phyloP scores from a whole-genome alignment of 2,888 invertebrate species.

The Lasioglossum calceatum region DNA sequence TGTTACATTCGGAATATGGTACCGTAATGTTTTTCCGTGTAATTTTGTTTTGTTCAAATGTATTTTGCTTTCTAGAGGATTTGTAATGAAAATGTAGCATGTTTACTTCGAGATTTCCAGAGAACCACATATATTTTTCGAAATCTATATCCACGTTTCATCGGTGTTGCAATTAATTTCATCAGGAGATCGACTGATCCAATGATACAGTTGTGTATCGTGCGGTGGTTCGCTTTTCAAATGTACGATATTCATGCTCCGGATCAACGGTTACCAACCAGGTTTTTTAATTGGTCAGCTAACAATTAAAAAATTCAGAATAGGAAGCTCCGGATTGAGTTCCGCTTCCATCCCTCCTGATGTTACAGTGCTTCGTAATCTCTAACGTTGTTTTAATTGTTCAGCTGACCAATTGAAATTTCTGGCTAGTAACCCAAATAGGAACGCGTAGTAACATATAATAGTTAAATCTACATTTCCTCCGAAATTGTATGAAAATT shows the following conservation, averaged over 20 bases:
- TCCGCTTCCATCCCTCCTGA: not conserved
- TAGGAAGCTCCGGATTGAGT: not conserved
- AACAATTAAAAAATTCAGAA: constrained; percentile 3
- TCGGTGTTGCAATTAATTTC: not conserved
- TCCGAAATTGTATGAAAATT: not conserved
- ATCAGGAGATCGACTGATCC: not conserved
- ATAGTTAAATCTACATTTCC: not conserved
- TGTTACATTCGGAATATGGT: not conserved
- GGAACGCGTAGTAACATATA: not conserved
- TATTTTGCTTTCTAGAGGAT: not conserved
- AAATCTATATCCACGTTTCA: not conserved
- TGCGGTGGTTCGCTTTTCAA: not conserved
- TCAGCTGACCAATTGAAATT: not conserved
- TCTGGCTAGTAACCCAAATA: not conserved
- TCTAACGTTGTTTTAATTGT: not conserved
- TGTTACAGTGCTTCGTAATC: not conserved
- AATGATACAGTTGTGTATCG: not conserved
- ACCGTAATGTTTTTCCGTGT: not conserved
- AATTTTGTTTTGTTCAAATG: not conserved
- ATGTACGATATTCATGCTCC: not conserved
- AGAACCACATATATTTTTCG: not conserved
- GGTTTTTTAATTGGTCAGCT: not conserved
- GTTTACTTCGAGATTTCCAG: not conserved
- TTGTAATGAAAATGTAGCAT: not conserved
- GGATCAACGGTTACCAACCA: not conserved